phyloP scores from a whole-genome alignment of 1,140 invertebrate genomes.

The Mycetomoellerius zeteki region DNA sequence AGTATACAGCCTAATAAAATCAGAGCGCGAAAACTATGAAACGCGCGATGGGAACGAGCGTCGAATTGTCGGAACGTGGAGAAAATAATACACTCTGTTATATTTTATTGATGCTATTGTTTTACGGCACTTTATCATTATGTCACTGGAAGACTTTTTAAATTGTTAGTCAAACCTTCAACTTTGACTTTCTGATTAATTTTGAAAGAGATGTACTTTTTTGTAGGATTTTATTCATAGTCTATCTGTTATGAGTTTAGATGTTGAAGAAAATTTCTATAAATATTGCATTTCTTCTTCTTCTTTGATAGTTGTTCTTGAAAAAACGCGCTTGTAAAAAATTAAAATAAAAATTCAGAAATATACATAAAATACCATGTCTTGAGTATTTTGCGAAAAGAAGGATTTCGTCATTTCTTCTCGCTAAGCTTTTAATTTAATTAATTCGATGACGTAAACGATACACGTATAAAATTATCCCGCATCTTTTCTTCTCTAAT shows the following conservation, averaged over 20 bases:
- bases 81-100: slow-evolving; percentile 20
- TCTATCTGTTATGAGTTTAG: not conserved
- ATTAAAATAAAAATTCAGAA: not conserved
- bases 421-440: not conserved
- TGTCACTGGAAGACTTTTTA: not conserved
- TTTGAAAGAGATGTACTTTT: not conserved
- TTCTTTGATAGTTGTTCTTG: not conserved
- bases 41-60: not conserved
- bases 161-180: not conserved
- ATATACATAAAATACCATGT: not conserved
- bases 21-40: slow-evolving; percentile 1
- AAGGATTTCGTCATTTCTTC: not conserved
- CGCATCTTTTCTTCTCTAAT: not conserved
- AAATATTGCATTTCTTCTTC: not conserved
- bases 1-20: slow-evolving; percentile 23
- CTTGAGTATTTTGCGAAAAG: not conserved
- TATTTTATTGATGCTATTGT: too few species aligned
- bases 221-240: not conserved
- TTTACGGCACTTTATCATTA: not conserved
- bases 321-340: not conserved
- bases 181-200: not conserved
- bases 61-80: slow-evolving; percentile 38
- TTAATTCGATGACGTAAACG: slow-evolving; percentile 15
- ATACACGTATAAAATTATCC: not conserved
- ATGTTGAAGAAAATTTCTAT: not conserved